phyloP scores from a whole-genome alignment of 2,113 vertebrate species.

The Apteryx owenii region DNA sequence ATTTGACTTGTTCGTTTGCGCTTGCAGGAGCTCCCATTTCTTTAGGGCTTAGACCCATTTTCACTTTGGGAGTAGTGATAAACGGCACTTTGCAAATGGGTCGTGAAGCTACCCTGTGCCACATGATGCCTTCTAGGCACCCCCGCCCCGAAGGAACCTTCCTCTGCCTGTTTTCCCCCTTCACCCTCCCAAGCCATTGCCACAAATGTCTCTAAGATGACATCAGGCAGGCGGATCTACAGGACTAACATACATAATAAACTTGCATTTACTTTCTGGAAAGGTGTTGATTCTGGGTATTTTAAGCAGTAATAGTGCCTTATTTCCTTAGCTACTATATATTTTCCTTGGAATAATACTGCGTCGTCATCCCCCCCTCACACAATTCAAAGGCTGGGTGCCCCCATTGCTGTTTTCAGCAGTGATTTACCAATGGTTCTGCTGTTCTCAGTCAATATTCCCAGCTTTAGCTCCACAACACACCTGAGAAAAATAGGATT shows the following conservation, averaged over 20 bases:
- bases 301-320: background rate
- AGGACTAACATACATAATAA: background rate
- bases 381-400: too few relatives aligned
- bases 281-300: background rate
- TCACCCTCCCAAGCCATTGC: background rate
- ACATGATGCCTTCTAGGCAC: background rate
- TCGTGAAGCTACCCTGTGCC: background rate
- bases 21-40: background rate
- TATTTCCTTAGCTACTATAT: background rate
- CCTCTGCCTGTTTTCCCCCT: background rate
- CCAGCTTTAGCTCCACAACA: background rate
- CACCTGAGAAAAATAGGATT: too few relatives aligned
- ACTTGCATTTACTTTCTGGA: background rate
- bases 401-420: background rate
- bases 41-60: background rate
- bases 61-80: background rate
- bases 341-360: background rate
- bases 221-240: fast-evolving
- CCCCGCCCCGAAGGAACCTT: background rate
- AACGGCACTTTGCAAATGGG: background rate
- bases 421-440: too few relatives aligned
- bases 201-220: fast-evolving
- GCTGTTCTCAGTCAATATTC: background rate
- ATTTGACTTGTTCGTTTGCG: background rate
- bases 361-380: fast-evolving